Percentiles rank a stretch among this genome's conserved stretches.
Evolutionary conservation across 35 echinoderm and acorn worm species (phyloP).

Genomic region (Nesometra sesokonis): DNA sequence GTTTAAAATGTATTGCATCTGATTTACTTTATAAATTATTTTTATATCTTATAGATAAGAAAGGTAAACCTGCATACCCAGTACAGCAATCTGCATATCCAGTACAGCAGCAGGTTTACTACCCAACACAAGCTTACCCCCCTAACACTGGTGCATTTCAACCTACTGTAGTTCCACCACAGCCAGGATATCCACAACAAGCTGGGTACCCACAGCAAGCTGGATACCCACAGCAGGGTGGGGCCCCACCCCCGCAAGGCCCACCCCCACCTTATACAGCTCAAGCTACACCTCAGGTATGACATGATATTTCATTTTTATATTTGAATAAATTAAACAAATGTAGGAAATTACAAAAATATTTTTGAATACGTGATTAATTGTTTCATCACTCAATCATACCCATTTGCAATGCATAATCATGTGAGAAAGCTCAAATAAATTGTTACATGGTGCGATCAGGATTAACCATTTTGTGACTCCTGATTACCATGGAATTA

Average conservation of each 20-base stretch:
- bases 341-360: no score
- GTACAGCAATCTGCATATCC: background rate
- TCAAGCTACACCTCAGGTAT: background rate
- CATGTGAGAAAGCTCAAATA: no score
- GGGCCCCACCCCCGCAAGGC: background rate
- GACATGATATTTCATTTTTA: background rate
- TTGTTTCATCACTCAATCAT: no score
- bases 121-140: background rate
- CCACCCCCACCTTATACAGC: constrained; percentile 7
- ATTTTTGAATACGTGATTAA: no score
- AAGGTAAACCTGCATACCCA: background rate
- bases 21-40: background rate
- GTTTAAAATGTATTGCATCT: no score
- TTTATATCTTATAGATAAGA: background rate
- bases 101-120: background rate
- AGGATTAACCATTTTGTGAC: no score
- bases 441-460: no score
- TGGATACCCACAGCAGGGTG: background rate
- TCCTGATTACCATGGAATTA: no score
- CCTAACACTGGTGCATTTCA: background rate
- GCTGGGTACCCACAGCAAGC: background rate
- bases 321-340: no score
- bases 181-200: constrained; percentile 1
- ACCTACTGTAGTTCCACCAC: background rate
- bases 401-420: no score